These are phyloP conservation scores for Nasua narica DNA, from an alignment of 2,797 vertebrate species.

Conservation along the genomic window DNA sequence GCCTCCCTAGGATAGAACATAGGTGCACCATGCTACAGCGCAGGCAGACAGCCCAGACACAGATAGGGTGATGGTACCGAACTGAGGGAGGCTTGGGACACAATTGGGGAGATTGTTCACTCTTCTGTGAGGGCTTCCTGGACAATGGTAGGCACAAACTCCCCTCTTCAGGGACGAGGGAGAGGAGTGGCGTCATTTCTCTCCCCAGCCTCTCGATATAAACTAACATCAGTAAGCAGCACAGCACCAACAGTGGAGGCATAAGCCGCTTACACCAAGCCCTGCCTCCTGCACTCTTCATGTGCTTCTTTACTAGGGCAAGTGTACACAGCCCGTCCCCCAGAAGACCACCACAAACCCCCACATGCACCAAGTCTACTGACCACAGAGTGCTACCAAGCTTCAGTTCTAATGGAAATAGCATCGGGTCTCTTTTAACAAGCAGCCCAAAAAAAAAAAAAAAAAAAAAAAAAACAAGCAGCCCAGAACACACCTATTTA, in stretches of 20 bases:
- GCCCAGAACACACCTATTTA: background rate
- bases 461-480: too few relatives aligned
- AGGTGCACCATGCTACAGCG: background rate
- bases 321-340: background rate
- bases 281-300: background rate
- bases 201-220: background rate
- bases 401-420: background rate
- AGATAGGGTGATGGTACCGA: background rate
- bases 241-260: background rate
- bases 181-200: background rate
- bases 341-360: background rate
- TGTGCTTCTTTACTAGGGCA: background rate
- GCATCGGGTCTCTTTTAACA: background rate
- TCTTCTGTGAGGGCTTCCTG: background rate
- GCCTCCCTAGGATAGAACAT: background rate
- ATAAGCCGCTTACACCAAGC: background rate
- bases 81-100: background rate
- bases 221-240: background rate
- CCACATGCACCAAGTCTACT: background rate
- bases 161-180: background rate
- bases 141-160: background rate
- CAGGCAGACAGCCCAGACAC: background rate
- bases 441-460: too few relatives aligned
- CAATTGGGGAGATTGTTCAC: background rate
- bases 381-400: background rate